Percentiles rank a stretch among this genome's conserved stretches.
phyloP scores from a whole-genome alignment of 2,888 invertebrate genomes.

The Timandra comae region DNA sequence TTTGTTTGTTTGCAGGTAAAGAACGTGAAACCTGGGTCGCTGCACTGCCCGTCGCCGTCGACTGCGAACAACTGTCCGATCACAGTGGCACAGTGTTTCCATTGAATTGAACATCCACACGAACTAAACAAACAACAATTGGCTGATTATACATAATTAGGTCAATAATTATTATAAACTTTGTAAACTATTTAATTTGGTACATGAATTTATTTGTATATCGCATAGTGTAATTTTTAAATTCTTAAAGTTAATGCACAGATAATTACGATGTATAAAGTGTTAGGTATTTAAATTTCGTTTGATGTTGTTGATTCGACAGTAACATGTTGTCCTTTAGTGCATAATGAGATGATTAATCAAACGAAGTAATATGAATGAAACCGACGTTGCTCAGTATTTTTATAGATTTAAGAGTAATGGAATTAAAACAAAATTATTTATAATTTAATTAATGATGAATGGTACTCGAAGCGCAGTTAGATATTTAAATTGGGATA shows the following conservation, averaged over 20 bases:
- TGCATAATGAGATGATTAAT: constrained; percentile 26
- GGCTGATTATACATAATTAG: constrained; percentile 34
- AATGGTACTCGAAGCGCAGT: constrained; percentile 41
- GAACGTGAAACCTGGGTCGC: constrained; percentile 59
- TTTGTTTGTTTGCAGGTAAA: constrained; percentile 65
- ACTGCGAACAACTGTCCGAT: constrained; percentile 42
- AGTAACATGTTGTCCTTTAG: constrained; percentile 44
- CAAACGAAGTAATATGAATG: constrained; percentile 49
- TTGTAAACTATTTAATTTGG: constrained; percentile 47
- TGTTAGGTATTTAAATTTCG: constrained; percentile 48
- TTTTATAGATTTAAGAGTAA: constrained; percentile 70
- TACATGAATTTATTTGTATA: constrained; percentile 50
- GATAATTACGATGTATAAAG: constrained; percentile 50
- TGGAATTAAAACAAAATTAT: constrained; percentile 59
- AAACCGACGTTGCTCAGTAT: constrained; percentile 73
- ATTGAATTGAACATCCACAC: constrained; percentile 33
- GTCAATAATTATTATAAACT: constrained; percentile 35
- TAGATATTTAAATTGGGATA: constrained; percentile 40
- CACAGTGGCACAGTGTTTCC: constrained; percentile 62
- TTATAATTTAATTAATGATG: constrained; percentile 55
- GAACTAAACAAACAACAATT: constrained; percentile 35
- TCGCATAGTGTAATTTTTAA: constrained; percentile 50
- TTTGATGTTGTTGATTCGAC: constrained; percentile 47
- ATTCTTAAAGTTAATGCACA: constrained; percentile 53
- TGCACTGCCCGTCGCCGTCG: constrained; percentile 34